Evolutionary conservation across 1,140 invertebrate species (phyloP), one percentile per base, ranked within the genome.

Genomic region (Chionoecetes opilio): DNA sequence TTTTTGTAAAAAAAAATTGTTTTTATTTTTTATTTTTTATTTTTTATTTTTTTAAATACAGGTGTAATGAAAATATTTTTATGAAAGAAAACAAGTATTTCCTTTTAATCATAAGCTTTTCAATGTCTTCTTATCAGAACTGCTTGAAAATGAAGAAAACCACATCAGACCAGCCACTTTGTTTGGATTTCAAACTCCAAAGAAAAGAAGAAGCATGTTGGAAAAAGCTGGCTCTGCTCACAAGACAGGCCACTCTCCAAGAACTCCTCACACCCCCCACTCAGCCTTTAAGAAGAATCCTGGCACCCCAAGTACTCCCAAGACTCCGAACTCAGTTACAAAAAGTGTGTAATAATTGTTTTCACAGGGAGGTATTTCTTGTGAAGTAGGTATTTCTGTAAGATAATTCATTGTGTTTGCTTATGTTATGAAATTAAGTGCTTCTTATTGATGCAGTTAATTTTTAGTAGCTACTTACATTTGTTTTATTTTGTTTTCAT

Each of bases 101-200:
- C n/a, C n/a, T n/a, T n/a, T n/a, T n/a, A n/a, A n/a, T n/a, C n/a
- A n/a, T n/a, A n/a, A n/a, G n/a, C n/a, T 84, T 84, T n/a, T 31
- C 29, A 3, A n/a, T 34, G 0, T 84, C 11, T 31, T 2, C 29
- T 34, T 31, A n/a, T 9, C 29, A 93, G 92, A 93, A 32, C 37
- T 93, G 38, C n/a, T 93, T 38, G 82, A 84, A 46, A 82, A 93
- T 41, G 92, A 46, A 34, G 92, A 93, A 86, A 46, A 46, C 17
- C 35, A 38, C 34, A 31, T 86, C 35, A 85, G 35, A 85, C 29
- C 37, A 11, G 35, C 75, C 37, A n/a, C 82, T 53, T 38, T 85
- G 3, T 93, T 93, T 86, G 92, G 92, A 31, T 93, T 93, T 85
- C 38, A 85, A 5, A 93, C 92, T 26, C 92, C 92, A 53, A 93